Evolutionary conservation across 2,113 vertebrate genomes (phyloP).

Genomic region (Phocoena sinus): DNA sequence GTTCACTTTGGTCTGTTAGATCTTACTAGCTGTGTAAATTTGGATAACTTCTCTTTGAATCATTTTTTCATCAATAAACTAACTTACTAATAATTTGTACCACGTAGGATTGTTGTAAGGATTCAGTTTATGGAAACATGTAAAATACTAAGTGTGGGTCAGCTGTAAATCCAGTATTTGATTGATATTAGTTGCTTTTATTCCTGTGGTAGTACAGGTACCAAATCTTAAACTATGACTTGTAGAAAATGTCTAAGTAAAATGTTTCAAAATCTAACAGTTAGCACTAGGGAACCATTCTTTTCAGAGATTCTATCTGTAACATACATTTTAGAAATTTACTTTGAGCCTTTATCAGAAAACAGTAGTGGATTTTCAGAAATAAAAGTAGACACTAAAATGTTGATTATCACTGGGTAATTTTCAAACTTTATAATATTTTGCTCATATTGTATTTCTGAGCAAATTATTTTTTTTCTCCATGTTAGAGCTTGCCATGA

Average conservation of each 20-base stretch:
- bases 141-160: not conserved
- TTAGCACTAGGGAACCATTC: conserved; percentile 7
- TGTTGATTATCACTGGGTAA: not conserved
- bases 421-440: not conserved
- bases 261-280: conserved; percentile 4
- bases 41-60: not conserved
- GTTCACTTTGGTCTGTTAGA: not conserved
- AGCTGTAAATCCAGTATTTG: not conserved
- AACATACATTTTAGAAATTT: conserved; percentile 68
- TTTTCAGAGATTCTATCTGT: conserved; percentile 68
- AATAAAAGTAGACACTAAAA: conserved; percentile 24
- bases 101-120: not conserved
- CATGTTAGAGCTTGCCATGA: not conserved
- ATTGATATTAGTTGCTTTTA: not conserved
- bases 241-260: not conserved
- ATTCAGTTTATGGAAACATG: not conserved
- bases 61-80: not conserved
- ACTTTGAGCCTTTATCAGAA: conserved; percentile 63
- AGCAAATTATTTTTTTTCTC: not conserved
- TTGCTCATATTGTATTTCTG: not conserved
- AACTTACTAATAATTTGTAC: not conserved
- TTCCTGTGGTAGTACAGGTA: not conserved
- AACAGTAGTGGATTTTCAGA: conserved; percentile 51
- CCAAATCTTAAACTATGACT: not conserved
- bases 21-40: not conserved